These are phyloP conservation scores for Clarias batrachus DNA, from an alignment of 2,113 vertebrate species.

Conservation along the genomic window DNA sequence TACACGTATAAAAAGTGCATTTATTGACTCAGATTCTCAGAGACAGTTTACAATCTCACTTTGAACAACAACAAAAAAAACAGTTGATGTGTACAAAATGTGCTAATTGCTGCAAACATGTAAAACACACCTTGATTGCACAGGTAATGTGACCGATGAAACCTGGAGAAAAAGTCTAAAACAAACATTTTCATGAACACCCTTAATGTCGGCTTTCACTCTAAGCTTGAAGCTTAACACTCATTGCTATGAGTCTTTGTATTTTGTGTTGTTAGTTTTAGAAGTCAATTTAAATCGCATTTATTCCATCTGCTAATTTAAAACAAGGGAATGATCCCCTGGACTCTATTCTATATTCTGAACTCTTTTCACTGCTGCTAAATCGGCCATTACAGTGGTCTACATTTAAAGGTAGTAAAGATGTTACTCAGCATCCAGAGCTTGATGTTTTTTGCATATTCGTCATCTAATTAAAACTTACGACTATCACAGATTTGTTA, in stretches of 20 bases:
- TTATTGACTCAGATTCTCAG: too few species aligned
- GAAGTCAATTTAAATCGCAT: constrained; percentile 39
- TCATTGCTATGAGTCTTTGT: constrained; percentile 36
- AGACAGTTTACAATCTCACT: too few species aligned
- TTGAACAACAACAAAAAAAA: not conserved
- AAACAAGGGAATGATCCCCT: too few species aligned
- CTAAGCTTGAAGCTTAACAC: not conserved
- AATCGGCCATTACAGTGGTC: too few species aligned
- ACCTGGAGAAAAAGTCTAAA: too few species aligned
- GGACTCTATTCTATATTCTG: too few species aligned
- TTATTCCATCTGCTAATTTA: constrained; percentile 40
- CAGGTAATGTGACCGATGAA: not conserved
- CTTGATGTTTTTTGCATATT: not conserved
- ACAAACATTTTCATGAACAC: too few species aligned
- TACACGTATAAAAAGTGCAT: too few species aligned
- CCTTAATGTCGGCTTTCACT: not conserved
- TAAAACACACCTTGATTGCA: not conserved
- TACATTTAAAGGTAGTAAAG: too few species aligned
- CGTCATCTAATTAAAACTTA: not conserved
- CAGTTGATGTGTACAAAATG: too few species aligned
- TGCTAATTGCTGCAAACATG: not conserved
- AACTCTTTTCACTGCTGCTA: not conserved
- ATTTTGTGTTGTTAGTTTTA: constrained; percentile 44
- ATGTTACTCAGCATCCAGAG: constrained; percentile 24
- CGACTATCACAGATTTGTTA: not conserved